Percentiles rank a stretch among this genome's conserved stretches.
phyloP scores from a whole-genome alignment of 2,888 invertebrate species.

The Diarsia mendica region DNA sequence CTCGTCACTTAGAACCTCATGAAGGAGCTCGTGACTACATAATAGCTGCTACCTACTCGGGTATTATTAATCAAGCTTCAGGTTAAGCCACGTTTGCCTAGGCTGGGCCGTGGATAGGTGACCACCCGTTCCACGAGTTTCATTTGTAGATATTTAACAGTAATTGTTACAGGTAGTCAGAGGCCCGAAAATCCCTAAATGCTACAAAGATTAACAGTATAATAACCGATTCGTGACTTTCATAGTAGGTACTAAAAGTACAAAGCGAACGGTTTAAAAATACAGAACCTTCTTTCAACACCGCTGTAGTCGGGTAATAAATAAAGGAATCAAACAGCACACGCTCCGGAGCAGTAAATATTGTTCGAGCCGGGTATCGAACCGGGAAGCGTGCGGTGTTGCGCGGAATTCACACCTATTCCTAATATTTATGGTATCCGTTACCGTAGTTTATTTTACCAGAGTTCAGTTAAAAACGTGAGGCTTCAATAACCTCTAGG shows the following conservation, averaged over 20 bases:
- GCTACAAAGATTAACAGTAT: no score
- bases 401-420: slow-evolving; percentile 53
- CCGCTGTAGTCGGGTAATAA: slow-evolving; percentile 19
- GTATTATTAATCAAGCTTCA: not conserved
- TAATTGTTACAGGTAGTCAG: no score
- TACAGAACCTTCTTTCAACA: slow-evolving; percentile 20
- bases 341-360: slow-evolving; percentile 52
- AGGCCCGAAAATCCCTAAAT: no score
- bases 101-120: not conserved
- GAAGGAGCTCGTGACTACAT: no score
- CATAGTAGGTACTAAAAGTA: not conserved
- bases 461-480: slow-evolving; percentile 43
- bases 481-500: slow-evolving; percentile 47
- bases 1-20: no score
- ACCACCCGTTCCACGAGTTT: no score
- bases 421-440: slow-evolving; percentile 56
- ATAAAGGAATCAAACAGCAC: slow-evolving; percentile 38
- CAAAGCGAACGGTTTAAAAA: slow-evolving; percentile 16
- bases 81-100: not conserved
- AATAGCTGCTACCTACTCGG: no score
- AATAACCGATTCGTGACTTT: not conserved
- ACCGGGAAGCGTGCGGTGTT: slow-evolving; percentile 55
- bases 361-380: slow-evolving; percentile 56
- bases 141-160: no score
- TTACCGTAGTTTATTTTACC: slow-evolving; percentile 47